phyloP scores from a whole-genome alignment of 37 sponge, comb jelly and placozoan genomes.

The Eunapius fragilis region DNA sequence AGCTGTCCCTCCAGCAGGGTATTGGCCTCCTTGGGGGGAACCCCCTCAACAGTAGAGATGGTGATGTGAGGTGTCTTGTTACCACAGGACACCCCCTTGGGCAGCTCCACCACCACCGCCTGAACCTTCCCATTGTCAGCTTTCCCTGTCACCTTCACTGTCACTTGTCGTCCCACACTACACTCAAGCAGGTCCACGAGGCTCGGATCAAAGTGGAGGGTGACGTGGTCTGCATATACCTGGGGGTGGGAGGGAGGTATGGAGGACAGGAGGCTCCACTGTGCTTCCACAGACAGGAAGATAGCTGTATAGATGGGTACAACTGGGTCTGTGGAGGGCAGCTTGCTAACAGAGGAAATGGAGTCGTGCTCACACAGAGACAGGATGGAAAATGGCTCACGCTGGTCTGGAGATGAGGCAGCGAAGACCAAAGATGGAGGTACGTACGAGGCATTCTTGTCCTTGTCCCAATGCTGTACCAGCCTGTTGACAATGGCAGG shows the following conservation, averaged over 20 bases:
- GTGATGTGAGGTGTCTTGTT: conserved; percentile 84
- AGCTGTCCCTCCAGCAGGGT: conserved; percentile 49
- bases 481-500: conserved; percentile 17
- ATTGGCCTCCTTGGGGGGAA: conserved; percentile 64
- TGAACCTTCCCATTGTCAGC: conserved; percentile 63
- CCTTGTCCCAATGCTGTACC: conserved; percentile 70
- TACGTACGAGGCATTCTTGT: conserved; percentile 48
- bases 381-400: conserved; percentile 14
- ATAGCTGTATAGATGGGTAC: conserved; percentile 59
- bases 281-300: conserved; percentile 61
- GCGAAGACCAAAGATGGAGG: conserved; percentile 68
- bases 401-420: not conserved
- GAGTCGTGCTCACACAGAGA: conserved; percentile 21
- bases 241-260: conserved; percentile 44
- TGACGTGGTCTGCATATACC: conserved; percentile 69
- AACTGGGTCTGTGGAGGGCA: not conserved
- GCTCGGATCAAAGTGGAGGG: conserved; percentile 66
- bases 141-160: conserved; percentile 49
- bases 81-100: conserved; percentile 17
- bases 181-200: conserved; percentile 1
- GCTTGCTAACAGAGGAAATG: not conserved
- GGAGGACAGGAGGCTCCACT: conserved; percentile 52
- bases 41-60: conserved; percentile 51
- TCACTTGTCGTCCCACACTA: conserved; percentile 52
- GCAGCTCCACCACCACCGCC: conserved; percentile 53